Evolutionary conservation across 1,140 invertebrate species (phyloP), one percentile per base, ranked within the genome.

Genomic region (Pinna nobilis): DNA sequence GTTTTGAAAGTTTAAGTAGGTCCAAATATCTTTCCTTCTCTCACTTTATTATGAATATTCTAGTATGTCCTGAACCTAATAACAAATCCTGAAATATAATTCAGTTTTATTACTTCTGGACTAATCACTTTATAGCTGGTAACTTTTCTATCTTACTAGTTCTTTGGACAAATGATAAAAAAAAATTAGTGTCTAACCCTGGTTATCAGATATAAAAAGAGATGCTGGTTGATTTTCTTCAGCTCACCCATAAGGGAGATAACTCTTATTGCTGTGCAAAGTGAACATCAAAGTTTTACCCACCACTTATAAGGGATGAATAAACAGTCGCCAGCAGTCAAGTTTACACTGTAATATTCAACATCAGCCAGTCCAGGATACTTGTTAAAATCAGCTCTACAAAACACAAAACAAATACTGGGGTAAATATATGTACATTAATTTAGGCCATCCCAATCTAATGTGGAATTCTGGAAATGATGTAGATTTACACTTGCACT

Each of bases 231-330:
- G 13, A 47, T 47, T 18, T 18, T 47, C 20, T n/a, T 47, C 1
- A 47, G 20, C 20, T 47, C 4, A 47, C 41, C 4, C 41, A 18
- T 1, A 47, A 13, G 20, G 41, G 20, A 47, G 41, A 47, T 20
- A 47, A 1, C 13, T 15, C 20, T 47, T n/a, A n/a, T n/a, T n/a
- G n/a, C n/a, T n/a, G n/a, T 47, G 41, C 15, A 47, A 18, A 47
- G 41, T 2, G 41, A 13, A 18, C 13, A 47, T 20, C 15, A 2
- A 18, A 18, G 15, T 47, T 20, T 47, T 13, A 18, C 33, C 80
- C 66, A 87, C 87, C 87, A 89, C 66, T 72, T 80, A 57, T 82
- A 86, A 1, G 88, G 88, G 37, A 89, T 86, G 59, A 81, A 89
- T 6, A 89, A 71, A 77, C 87, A 88, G 63, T 88, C 87, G 7